A percentile compares a stretch with the other conserved stretches of the same genome.
phyloP scores from a whole-genome alignment of 2,113 vertebrate genomes.

The Cephalopholis sonnerati region DNA sequence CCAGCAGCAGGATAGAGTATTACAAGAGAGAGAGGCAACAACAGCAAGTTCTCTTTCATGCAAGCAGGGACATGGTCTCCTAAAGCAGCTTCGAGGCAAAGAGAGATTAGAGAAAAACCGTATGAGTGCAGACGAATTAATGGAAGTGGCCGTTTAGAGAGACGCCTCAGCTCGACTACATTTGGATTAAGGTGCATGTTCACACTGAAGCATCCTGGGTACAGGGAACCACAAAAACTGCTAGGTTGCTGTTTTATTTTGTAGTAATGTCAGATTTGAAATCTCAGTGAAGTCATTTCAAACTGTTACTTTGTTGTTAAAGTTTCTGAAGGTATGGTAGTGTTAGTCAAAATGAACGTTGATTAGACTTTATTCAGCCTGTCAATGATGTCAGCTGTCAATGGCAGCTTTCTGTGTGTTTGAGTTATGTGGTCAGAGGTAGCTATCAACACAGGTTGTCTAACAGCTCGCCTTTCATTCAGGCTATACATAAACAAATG shows the following conservation, averaged over 20 bases:
- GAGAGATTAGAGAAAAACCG: constrained; percentile 87
- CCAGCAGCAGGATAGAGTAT: constrained; percentile 37
- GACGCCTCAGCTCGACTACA: constrained; percentile 66
- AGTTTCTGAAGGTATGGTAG: not conserved
- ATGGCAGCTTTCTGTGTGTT: not conserved
- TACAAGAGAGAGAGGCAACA: constrained; percentile 47
- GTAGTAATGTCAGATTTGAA: not conserved
- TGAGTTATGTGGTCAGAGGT: not conserved
- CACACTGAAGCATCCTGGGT: not conserved
- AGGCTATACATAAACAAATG: too few relatives aligned
- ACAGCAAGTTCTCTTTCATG: constrained; percentile 81
- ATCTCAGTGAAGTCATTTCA: not conserved
- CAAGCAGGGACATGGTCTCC: constrained; percentile 88
- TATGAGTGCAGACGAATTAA: constrained; percentile 71
- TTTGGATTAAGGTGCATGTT: constrained; percentile 15
- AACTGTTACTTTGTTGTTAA: too few relatives aligned
- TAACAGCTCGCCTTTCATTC: not conserved
- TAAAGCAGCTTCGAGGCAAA: constrained; percentile 87
- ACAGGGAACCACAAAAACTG: not conserved
- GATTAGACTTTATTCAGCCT: not conserved
- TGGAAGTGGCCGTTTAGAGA: constrained; percentile 78
- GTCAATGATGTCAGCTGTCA: not conserved
- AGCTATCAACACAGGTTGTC: not conserved
- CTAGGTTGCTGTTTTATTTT: not conserved
- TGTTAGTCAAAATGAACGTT: not conserved